Percentiles rank a stretch among this genome's conserved stretches.
phyloP scores from a whole-genome alignment of 2,888 invertebrate species.

The Idaea straminata region DNA sequence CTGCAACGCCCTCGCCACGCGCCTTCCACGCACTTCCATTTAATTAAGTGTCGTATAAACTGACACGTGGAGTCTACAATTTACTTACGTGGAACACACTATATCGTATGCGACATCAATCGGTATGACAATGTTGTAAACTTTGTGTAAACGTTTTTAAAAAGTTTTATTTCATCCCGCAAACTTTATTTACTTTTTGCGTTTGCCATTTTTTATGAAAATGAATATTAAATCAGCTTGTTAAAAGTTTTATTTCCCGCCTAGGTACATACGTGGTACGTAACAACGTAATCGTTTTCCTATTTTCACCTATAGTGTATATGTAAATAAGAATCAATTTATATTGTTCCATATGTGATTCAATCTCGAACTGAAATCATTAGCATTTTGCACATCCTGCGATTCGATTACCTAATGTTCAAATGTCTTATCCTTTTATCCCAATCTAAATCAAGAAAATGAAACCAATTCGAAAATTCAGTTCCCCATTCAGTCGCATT shows the following conservation, averaged over 20 bases:
- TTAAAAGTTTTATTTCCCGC: neutral
- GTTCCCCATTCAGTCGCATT: constrained; percentile 13
- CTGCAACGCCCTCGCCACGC: constrained; percentile 33
- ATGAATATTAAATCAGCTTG: neutral
- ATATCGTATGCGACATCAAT: constrained; percentile 35
- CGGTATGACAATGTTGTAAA: constrained; percentile 48
- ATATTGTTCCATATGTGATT: neutral
- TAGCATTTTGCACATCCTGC: neutral
- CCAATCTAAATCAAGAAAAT: constrained; percentile 19
- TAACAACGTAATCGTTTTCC: neutral
- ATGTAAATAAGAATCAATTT: neutral
- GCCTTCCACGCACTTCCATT: constrained; percentile 54
- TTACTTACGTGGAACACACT: constrained; percentile 19
- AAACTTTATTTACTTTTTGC: constrained; percentile 29
- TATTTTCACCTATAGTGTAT: neutral
- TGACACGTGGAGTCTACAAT: constrained; percentile 54
- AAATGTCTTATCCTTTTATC: constrained; percentile 12
- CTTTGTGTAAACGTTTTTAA: neutral
- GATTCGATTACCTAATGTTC: constrained; percentile 5
- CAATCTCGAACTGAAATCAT: neutral
- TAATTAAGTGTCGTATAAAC: constrained; percentile 72
- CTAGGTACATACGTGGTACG: neutral
- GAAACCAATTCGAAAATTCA: constrained; percentile 18
- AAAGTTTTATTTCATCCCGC: constrained; percentile 16
- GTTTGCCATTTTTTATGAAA: constrained; percentile 17